phyloP scores from a whole-genome alignment of 1,140 invertebrate species.

The Acromyrmex echinatior region DNA sequence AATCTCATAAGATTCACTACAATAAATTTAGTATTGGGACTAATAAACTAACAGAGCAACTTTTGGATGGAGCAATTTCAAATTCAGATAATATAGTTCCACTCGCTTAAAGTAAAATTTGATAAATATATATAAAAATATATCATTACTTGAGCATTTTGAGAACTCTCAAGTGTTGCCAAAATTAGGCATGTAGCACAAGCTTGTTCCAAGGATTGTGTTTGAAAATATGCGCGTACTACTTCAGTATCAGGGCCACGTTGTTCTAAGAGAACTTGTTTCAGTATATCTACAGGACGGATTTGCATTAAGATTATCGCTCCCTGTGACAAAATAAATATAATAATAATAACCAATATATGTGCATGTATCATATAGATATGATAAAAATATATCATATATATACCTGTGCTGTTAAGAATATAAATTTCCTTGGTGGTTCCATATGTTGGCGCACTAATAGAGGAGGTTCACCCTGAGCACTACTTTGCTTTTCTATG shows the following conservation, averaged over 20 bases:
- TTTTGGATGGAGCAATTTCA: no score
- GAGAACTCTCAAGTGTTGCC: constrained; percentile 91
- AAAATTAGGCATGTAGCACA: constrained; percentile 95
- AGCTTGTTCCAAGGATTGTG: constrained; percentile 94
- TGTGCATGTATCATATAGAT: neutral
- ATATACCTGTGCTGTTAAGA: constrained; percentile 92
- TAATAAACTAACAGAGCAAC: no score
- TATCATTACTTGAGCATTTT: constrained; percentile 89
- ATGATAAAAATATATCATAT: constrained; percentile 14
- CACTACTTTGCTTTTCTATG: constrained; percentile 81
- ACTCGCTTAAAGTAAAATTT: neutral
- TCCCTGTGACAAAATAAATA: constrained; percentile 86
- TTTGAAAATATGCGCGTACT: constrained; percentile 94
- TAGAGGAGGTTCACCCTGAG: constrained; percentile 88
- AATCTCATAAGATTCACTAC: no score
- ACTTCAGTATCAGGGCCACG: constrained; percentile 94
- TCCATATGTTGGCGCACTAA: constrained; percentile 93
- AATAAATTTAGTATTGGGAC: no score
- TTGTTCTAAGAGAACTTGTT: constrained; percentile 93
- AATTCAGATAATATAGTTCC: no score
- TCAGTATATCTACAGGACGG: constrained; percentile 94
- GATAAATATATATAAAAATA: constrained; percentile 24
- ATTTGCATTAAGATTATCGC: constrained; percentile 94
- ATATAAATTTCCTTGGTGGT: constrained; percentile 92
- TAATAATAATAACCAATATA: constrained; percentile 12